Base-by-base conservation (phyloP, 2,888 invertebrate genomes). In the Vannuccia rotundouncinata region DNA sequence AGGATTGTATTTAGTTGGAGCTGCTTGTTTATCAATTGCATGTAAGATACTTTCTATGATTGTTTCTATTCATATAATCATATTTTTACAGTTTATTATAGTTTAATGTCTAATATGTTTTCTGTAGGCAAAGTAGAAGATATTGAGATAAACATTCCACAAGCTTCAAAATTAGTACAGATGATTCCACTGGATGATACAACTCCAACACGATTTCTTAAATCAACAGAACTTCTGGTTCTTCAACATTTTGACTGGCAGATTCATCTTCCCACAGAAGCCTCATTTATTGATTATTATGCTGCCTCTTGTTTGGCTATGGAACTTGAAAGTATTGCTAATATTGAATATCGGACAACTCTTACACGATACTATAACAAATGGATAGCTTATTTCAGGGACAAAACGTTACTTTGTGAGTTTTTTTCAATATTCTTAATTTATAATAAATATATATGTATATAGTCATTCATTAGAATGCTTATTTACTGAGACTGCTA, bases 221-320 rank as follows among this genome's bases (percentile, higher is more conserved):
- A 66, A 66, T 59, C 66, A 1, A 66, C 78, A 13, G 78, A 78
- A 29, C 28, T 78, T 66, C 30, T 78, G 1, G 66, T 78, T 78
- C 29, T 78, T 13, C 78, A 77, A 77, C 78, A 78, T 78, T 78
- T 78, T 59, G 59, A 78, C 28, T 78, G 78, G 78, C 31, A 66
- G 45, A 59, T 78, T 78, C 78, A 59, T 27, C 31, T 59, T 27
- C 78, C 78, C 22, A 78, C 78, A 0, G 78, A 78, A 66, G 78
- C 78, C 25, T 66, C 59, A 10, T 78, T 78, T 78, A 28, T 78
- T 28, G 78, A 78, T 29, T 78, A 78, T 28, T 78, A 78, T 73
- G 59, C 78, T 1, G 59, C 78, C 1, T 59, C 78, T 2, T 78
- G 78, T 66, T 66, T 78, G 25, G 78, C 78, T 29, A 66, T 59